These are phyloP conservation scores for Ceyx erithaca DNA, from an alignment of 2,797 vertebrate species.

Conservation along the genomic window DNA sequence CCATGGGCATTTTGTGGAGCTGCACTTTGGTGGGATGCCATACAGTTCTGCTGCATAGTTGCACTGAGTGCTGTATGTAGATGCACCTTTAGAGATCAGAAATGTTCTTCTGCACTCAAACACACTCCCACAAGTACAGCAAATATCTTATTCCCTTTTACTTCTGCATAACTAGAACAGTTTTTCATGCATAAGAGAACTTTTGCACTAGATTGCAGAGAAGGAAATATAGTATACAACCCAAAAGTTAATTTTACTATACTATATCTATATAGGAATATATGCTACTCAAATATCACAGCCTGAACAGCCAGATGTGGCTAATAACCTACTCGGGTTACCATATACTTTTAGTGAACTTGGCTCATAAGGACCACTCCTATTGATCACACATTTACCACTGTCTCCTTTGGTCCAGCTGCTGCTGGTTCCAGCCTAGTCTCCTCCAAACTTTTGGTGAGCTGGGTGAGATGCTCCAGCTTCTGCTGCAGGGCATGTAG, in stretches of 20 bases:
- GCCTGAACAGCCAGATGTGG: not conserved
- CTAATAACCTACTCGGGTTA: not conserved
- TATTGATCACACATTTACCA: not conserved
- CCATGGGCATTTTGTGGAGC: not conserved
- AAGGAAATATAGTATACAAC: no score
- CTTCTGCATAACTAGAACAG: not conserved
- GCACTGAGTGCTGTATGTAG: not conserved
- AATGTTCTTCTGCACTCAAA: not conserved
- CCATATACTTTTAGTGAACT: not conserved
- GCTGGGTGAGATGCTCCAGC: constrained; percentile 79
- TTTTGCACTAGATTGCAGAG: not conserved
- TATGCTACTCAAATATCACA: not conserved
- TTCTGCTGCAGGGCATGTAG: constrained; percentile 73
- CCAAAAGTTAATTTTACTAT: no score
- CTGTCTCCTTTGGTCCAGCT: not conserved
- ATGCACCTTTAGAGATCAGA: constrained; percentile 36
- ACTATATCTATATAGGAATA: no score
- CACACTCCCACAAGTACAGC: fast-evolving
- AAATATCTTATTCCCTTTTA: not conserved
- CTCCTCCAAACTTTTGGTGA: constrained; percentile 60
- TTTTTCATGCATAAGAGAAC: not conserved
- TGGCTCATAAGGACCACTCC: not conserved
- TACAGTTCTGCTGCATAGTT: not conserved
- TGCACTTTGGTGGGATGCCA: not conserved
- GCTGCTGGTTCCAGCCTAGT: not conserved